Percentiles rank a stretch among this genome's conserved stretches.
These are phyloP conservation scores for Cherax quadricarinatus DNA, from an alignment of 1,140 invertebrate genomes.

Conservation along the genomic window DNA sequence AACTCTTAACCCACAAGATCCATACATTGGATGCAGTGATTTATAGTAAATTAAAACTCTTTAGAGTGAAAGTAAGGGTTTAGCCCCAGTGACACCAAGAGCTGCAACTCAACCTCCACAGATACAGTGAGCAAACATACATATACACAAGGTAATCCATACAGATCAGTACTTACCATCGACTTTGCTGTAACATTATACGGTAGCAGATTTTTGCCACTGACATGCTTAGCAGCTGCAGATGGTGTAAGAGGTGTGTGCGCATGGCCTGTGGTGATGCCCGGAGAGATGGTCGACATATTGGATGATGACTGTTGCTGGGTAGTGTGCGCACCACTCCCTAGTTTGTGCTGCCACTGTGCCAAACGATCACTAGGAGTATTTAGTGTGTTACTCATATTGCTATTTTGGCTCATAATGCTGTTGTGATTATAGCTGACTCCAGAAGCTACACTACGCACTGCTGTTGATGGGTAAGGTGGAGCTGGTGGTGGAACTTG, in stretches of 20 bases:
- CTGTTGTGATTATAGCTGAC: constrained; percentile 28
- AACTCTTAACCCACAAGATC: no score
- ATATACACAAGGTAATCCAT: neutral
- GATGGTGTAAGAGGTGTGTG: constrained; percentile 12
- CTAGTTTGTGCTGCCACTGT: constrained; percentile 69
- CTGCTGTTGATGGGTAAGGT: constrained; percentile 64
- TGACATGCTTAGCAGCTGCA: constrained; percentile 75
- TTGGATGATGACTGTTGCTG: neutral
- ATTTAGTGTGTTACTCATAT: constrained; percentile 21
- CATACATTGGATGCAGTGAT: no score
- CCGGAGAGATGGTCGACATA: constrained; percentile 16
- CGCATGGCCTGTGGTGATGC: constrained; percentile 46
- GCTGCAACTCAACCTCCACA: neutral
- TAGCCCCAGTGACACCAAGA: neutral
- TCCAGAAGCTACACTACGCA: constrained; percentile 49
- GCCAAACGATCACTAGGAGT: constrained; percentile 67
- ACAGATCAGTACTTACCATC: constrained; percentile 76
- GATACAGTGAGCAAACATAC: neutral
- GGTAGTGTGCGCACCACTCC: constrained; percentile 22
- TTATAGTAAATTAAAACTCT: neutral
- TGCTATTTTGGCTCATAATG: constrained; percentile 48
- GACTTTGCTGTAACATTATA: constrained; percentile 92
- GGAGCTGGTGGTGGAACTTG: constrained; percentile 59
- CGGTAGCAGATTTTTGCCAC: constrained; percentile 86
- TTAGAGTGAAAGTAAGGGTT: no score